Percentiles rank a stretch among this genome's conserved stretches.
phyloP scores from a whole-genome alignment of 2,113 vertebrate species.

The Podarcis raffonei region DNA sequence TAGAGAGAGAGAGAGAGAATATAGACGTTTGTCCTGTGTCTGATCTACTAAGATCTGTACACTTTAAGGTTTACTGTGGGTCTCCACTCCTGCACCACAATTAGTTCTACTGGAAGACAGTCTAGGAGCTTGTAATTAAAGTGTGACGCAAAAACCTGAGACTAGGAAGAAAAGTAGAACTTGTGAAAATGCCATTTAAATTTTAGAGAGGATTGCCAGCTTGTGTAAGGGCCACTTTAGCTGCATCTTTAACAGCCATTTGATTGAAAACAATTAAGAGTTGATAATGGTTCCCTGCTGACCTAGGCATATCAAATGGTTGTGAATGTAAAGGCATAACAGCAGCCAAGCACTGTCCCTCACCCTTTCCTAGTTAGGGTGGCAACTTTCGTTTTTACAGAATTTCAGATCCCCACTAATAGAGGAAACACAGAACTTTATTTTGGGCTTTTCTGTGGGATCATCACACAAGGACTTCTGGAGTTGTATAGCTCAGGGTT shows the following conservation, averaged over 20 bases:
- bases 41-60: constrained; percentile 76
- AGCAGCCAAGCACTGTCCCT: background rate
- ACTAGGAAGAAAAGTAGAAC: constrained; percentile 21
- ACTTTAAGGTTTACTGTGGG: constrained; percentile 70
- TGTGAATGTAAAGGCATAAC: background rate
- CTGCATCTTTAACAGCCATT: background rate
- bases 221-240: background rate
- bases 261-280: background rate
- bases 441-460: constrained; percentile 36
- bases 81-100: constrained; percentile 70
- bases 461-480: constrained; percentile 42
- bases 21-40: constrained; percentile 69
- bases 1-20: constrained; percentile 52
- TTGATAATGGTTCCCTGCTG: constrained; percentile 28
- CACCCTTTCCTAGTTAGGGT: background rate
- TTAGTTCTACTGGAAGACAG: constrained; percentile 75
- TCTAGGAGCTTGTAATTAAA: background rate
- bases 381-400: background rate
- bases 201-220: constrained; percentile 42
- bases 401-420: constrained; percentile 13
- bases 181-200: constrained; percentile 57
- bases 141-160: background rate
- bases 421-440: too few species aligned
- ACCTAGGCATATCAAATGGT: constrained; percentile 12
- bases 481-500: constrained; percentile 50